These are phyloP conservation scores for Hydropotes inermis DNA, from an alignment of 2,113 vertebrate genomes.

Conservation along the genomic window DNA sequence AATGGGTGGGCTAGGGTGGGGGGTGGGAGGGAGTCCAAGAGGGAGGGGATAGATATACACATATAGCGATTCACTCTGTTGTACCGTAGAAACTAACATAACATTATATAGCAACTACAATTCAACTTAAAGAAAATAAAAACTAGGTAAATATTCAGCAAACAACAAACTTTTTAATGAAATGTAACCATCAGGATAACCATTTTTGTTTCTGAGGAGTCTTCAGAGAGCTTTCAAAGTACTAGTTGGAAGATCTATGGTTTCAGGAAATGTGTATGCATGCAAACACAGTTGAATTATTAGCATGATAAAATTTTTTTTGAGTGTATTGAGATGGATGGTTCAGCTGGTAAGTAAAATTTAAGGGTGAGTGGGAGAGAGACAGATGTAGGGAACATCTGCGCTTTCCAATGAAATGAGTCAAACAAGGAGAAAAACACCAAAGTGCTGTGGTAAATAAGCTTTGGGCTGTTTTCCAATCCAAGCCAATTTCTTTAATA, in stretches of 20 bases:
- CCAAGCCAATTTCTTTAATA: background rate
- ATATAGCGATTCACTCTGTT: background rate
- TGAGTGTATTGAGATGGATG: conserved; percentile 1
- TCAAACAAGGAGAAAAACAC: background rate
- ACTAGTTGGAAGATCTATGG: background rate
- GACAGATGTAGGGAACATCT: conserved; percentile 40
- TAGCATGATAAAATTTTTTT: conserved; percentile 23
- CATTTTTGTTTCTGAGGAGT: background rate
- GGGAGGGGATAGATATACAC: background rate
- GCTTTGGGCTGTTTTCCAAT: background rate
- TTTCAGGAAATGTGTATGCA: background rate
- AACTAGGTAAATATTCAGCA: background rate
- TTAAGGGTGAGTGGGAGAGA: conserved; percentile 29
- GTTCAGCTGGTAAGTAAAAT: conserved; percentile 36
- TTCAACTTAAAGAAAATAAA: background rate
- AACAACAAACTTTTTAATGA: background rate
- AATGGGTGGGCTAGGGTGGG: background rate
- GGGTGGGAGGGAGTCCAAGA: background rate
- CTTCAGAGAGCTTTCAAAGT: background rate
- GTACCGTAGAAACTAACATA: background rate
- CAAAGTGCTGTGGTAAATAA: background rate
- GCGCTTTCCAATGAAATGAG: conserved; percentile 33
- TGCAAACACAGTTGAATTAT: background rate
- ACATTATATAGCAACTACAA: background rate
- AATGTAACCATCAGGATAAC: background rate